Percentiles rank a stretch among this genome's conserved stretches.
Evolutionary conservation across 2,888 invertebrate genomes (phyloP).

Genomic region (Phyllotreta cruciferae): DNA sequence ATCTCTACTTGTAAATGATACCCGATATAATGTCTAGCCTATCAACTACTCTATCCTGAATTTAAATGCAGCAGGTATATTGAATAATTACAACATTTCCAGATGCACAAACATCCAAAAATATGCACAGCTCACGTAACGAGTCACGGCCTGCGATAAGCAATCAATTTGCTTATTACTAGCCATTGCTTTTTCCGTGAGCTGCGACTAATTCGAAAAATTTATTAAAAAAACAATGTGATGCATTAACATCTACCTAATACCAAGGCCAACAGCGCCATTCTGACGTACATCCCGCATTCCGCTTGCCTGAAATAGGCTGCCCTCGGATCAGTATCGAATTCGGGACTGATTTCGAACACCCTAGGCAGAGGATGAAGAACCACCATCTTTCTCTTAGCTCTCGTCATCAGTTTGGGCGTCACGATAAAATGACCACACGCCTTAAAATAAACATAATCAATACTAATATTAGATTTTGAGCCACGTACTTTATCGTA

Average conservation of each 20-base stretch:
- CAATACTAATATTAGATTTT: background rate
- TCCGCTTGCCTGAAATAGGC: conserved; percentile 99
- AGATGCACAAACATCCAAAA: too few relatives aligned
- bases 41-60: too few relatives aligned
- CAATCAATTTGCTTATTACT: background rate
- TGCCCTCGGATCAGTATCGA: conserved; percentile 95
- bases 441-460: conserved; percentile 64
- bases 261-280: conserved; percentile 95
- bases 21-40: too few relatives aligned
- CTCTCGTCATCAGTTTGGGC: conserved; percentile 93
- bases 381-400: conserved; percentile 93
- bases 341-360: conserved; percentile 92
- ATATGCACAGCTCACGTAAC: too few relatives aligned
- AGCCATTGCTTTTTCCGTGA: too few relatives aligned
- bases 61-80: too few relatives aligned
- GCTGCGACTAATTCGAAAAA: background rate
- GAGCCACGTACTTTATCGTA: conserved; percentile 75
- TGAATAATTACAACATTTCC: too few relatives aligned
- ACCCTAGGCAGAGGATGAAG: conserved; percentile 97
- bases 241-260: conserved; percentile 65
- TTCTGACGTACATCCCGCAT: conserved; percentile 97
- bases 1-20: too few relatives aligned
- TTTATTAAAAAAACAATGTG: background rate
- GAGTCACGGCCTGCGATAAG: too few relatives aligned
- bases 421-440: conserved; percentile 91